phyloP scores from a whole-genome alignment of 1,140 invertebrate genomes.

The Saccostrea glomerata region DNA sequence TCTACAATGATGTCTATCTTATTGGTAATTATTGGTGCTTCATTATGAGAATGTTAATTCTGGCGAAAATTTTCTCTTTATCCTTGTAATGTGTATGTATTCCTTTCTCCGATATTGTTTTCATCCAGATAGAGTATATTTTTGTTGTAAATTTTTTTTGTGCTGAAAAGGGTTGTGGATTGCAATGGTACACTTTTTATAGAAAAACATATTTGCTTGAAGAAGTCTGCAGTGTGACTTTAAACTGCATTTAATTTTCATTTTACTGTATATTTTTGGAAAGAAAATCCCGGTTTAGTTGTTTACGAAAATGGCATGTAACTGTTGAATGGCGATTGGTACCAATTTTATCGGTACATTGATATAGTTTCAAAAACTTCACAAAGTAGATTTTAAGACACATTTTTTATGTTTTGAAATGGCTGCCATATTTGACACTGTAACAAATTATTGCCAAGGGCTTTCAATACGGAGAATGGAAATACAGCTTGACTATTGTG shows the following conservation, averaged over 20 bases:
- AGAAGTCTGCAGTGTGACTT: slow-evolving; percentile 8
- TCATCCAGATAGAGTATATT: slow-evolving; percentile 26
- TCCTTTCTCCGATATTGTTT: slow-evolving; percentile 9
- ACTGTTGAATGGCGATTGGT: slow-evolving; percentile 30
- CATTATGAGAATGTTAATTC: slow-evolving; percentile 3
- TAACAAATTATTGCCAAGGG: slow-evolving; percentile 37
- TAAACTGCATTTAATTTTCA: slow-evolving; percentile 33
- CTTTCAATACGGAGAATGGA: slow-evolving; percentile 23
- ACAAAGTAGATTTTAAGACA: background rate
- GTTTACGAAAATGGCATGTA: slow-evolving; percentile 34
- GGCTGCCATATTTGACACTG: slow-evolving; percentile 29
- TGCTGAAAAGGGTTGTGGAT: slow-evolving; percentile 34
- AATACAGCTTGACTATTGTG: slow-evolving; percentile 28
- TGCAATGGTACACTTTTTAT: slow-evolving; percentile 24
- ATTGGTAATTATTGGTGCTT: slow-evolving; percentile 36
- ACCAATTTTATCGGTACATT: slow-evolving; percentile 9
- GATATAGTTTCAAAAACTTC: slow-evolving; percentile 6
- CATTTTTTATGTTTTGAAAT: slow-evolving; percentile 26
- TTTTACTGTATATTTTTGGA: slow-evolving; percentile 27
- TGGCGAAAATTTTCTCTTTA: background rate
- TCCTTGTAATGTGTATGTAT: slow-evolving; percentile 19
- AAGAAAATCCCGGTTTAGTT: slow-evolving; percentile 27
- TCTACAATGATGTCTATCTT: slow-evolving; percentile 28
- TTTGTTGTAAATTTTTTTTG: slow-evolving; percentile 19
- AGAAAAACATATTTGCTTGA: background rate